These are phyloP conservation scores for Eilema griseolum DNA, from an alignment of 2,888 invertebrate species.

Conservation along the genomic window DNA sequence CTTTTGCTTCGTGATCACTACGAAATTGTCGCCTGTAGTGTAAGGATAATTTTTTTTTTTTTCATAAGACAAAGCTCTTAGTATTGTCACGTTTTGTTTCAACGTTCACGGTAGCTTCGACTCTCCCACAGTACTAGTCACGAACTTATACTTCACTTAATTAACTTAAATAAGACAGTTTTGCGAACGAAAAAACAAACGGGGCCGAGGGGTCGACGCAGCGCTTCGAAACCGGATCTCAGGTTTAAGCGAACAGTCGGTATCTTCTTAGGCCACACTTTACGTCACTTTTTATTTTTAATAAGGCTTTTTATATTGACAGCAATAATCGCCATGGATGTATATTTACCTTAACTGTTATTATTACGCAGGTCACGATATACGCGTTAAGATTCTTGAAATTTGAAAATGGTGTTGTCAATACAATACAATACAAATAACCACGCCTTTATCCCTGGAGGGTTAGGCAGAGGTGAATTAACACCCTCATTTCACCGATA, in stretches of 20 bases:
- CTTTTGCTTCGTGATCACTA: neutral
- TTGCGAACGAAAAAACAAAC: conserved; percentile 78
- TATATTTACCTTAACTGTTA: conserved; percentile 54
- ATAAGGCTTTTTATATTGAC: conserved; percentile 69
- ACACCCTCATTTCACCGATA: too few relatives aligned
- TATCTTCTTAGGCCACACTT: conserved; percentile 71
- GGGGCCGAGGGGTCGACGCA: conserved; percentile 68
- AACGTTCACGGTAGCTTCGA: conserved; percentile 49
- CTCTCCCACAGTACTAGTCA: conserved; percentile 82
- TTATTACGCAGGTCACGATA: conserved; percentile 7
- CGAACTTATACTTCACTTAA: conserved; percentile 87
- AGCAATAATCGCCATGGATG: conserved; percentile 61
- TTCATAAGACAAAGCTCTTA: conserved; percentile 48
- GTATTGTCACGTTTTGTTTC: conserved; percentile 69
- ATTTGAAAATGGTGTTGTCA: neutral
- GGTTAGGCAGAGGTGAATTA: too few relatives aligned
- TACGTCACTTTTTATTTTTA: conserved; percentile 79
- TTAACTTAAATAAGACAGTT: conserved; percentile 86
- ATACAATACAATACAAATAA: too few relatives aligned
- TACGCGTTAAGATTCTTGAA: neutral
- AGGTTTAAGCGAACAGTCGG: conserved; percentile 54
- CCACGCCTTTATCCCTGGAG: too few relatives aligned
- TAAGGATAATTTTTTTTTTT: conserved; percentile 42
- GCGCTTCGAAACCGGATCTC: conserved; percentile 77
- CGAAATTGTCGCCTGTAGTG: conserved; percentile 26